Base-by-base conservation (phyloP, 2,888 invertebrate species). In the Hirtodrosophila alboralis region DNA sequence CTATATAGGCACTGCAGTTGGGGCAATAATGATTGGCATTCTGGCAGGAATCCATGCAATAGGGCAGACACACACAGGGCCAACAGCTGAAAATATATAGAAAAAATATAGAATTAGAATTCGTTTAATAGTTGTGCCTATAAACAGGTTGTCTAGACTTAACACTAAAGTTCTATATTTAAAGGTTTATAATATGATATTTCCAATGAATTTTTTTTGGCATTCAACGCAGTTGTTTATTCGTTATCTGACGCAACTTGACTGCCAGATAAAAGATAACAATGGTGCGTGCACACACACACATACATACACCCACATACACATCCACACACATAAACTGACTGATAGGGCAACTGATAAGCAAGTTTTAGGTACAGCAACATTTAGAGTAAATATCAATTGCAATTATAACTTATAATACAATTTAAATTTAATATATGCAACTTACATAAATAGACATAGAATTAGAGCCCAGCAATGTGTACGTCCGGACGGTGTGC, bases 11-110 rank as follows among this genome's bases (percentile, higher is more conserved):
- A 49, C 90, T 91, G 73, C 93, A 93, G 72, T 92, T 91, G 0
- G 93, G 92, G 60, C 93, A 93, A 63, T 92, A 92, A 78, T 93
- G 93, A 48, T 92, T 91, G 14, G 91, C 90, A 66, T 91, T 92
- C 74, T 91, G 91, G 73, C 92, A 93, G 9, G 92, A 91, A 58
- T 92, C 91, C 88, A 92, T 90, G 77, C 92, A 93, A 77, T 93
- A 93, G 0, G 93, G 93, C 10, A 93, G 59, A 37, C 92, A 92
- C n/a, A 91, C 91, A 59, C 92, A 93, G 0, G 92, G 92, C 92
- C 93, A 93, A 64, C 90, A 90, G 45, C 91, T 90, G 37, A 14
- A 26, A 16, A 27, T 7, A 7, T 34, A 18, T 5, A 30, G 1
- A 14, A 8, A 2, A 8, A 2, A 7, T 23, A 7, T 23, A 23